Conservation (phyloP, 1,140 invertebrate species). For the Micrasema longulum region DNA sequence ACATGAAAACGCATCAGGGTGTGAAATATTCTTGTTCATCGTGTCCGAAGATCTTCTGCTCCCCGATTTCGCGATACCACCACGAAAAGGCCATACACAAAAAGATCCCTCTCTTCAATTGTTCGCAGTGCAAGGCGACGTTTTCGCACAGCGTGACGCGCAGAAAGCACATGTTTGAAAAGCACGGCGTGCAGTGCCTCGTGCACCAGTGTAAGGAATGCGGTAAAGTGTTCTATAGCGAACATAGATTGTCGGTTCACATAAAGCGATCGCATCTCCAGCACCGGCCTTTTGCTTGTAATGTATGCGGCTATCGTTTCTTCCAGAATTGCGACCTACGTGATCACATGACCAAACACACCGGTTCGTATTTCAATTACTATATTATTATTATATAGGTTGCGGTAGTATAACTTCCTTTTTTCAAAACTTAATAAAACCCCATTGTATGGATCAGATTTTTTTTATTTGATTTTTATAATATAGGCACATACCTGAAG, state of each 20-base stretch:
- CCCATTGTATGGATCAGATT: no score
- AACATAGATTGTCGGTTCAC: conserved; percentile 15
- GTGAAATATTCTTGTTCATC: conserved; percentile 31
- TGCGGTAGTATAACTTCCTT: no score
- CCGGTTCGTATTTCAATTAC: no score
- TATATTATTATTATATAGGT: no score
- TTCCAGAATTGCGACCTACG: conserved; percentile 51
- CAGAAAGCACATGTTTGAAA: conserved; percentile 21
- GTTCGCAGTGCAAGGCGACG: conserved; percentile 9
- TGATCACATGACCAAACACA: conserved; percentile 61
- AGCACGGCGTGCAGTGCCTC: conserved; percentile 11
- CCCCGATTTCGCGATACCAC: conserved; percentile 4
- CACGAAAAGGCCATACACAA: conserved; percentile 30
- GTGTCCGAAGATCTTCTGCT: conserved; percentile 13
- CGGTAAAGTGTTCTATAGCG: conserved; percentile 21
- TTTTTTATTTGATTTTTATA: no score
- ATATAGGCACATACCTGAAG: no score
- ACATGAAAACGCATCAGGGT: conserved; percentile 14
- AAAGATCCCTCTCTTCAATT: conserved; percentile 27
- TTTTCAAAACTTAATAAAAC: no score
- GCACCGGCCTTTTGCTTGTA: conserved; percentile 43
- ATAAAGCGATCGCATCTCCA: conserved; percentile 18
- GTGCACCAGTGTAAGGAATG: conserved; percentile 12
- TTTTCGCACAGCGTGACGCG: conserved; percentile 31
- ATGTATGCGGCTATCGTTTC: conserved; percentile 48